Base-by-base conservation (phyloP, 2,797 vertebrate species). In the Sebastes steindachneri region DNA sequence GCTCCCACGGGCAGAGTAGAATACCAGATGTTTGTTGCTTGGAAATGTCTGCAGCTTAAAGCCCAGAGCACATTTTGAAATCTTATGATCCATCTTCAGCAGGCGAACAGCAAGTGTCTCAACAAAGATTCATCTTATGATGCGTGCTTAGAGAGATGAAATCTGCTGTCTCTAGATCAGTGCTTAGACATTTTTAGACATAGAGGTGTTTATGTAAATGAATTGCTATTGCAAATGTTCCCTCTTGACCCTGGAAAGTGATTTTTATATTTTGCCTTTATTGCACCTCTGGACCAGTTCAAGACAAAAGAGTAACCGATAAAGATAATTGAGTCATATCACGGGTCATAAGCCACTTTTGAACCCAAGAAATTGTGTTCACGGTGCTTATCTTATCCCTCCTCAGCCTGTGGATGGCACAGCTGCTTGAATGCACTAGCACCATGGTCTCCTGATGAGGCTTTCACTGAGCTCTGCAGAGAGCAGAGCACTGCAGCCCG, bases 331-430 rank as follows among this genome's bases (percentile, higher is more conserved):
- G 37, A 72, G 79, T 54, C 48, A 21, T 67, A 77, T 54, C 68
- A 58, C 1, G 11, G 79, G 59, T 86, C 75, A 68, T 60, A 66
- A 79, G 68, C 23, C 45, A 76, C 85, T 75, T 67, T 83, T 77
- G 28, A 88, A 79, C 51, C 80, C 68, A 29, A 75, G 74, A 86
- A 85, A 87, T 75, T 67, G 76, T 85, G 58, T 83, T 58, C 66
- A 26, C 41, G 21, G 55, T n/a, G 11, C 69, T 72, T 29, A 55
- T 86, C 57, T 73, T 71, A 60, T 76, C 68, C 51, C 68, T 48
- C 25, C 58, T 80, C 64, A 53, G 64, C 67, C 35, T 67, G 51
- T 48, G 65, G 73, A 78, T 23, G 31, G 54, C 33, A 26, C 55
- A 51, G 15, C 71, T 74, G 62, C 66, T 35, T 86, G 82, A 89